phyloP scores from a whole-genome alignment of 2,888 invertebrate genomes.

The Amphipoea lucens region DNA sequence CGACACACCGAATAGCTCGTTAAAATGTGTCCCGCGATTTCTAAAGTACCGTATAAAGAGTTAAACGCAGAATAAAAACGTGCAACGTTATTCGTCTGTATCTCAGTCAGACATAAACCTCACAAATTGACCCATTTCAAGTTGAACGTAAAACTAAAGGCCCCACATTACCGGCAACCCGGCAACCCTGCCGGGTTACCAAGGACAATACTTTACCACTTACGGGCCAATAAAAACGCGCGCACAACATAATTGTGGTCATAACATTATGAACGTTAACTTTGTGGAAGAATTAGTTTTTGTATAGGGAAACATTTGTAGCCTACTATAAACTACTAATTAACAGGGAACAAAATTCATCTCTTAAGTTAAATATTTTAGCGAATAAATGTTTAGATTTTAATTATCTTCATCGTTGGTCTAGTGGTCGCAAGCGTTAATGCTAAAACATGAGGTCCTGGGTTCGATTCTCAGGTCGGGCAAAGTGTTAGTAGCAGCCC shows the following conservation, averaged over 20 bases:
- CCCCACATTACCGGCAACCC: slow-evolving; percentile 61
- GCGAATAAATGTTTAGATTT: neutral
- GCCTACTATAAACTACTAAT: neutral
- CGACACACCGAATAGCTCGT: slow-evolving; percentile 48
- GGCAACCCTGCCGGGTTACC: slow-evolving; percentile 30
- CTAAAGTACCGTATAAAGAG: slow-evolving; percentile 62
- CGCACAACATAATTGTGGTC: slow-evolving; percentile 63
- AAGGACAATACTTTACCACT: slow-evolving; percentile 70
- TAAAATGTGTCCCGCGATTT: slow-evolving; percentile 59
- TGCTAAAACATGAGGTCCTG: neutral
- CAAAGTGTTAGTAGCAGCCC: neutral
- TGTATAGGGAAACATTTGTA: slow-evolving; percentile 24
- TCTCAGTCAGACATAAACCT: slow-evolving; percentile 71
- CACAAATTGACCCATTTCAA: slow-evolving; percentile 72
- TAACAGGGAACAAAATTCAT: neutral
- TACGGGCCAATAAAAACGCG: slow-evolving; percentile 70
- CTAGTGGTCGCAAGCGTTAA: neutral
- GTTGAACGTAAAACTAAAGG: slow-evolving; percentile 72
- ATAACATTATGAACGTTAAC: slow-evolving; percentile 64
- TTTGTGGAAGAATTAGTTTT: slow-evolving; percentile 44
- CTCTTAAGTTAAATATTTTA: neutral
- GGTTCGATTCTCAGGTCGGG: neutral
- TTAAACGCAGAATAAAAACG: slow-evolving; percentile 69
- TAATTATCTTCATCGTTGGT: neutral
- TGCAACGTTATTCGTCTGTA: slow-evolving; percentile 69